phyloP scores from a whole-genome alignment of 2,888 invertebrate species.

The Hipparchia semele region DNA sequence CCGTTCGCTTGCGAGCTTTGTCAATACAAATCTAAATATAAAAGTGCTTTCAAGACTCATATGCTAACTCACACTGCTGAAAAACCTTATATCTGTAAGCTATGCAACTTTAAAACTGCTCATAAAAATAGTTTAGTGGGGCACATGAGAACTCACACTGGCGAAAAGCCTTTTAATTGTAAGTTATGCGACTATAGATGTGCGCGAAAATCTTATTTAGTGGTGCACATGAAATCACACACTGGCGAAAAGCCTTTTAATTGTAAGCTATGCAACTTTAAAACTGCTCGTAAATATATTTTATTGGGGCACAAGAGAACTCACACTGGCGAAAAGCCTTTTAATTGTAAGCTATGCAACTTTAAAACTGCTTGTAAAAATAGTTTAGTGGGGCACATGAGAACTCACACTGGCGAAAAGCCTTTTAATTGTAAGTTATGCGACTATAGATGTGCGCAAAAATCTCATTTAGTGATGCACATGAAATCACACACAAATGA shows the following conservation, averaged over 20 bases:
- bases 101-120: neutral
- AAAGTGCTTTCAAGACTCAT: neutral
- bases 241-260: neutral
- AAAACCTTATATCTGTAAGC: neutral
- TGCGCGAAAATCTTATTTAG: neutral
- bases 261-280: neutral
- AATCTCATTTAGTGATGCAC: no score
- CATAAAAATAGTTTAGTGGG: neutral
- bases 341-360: no score
- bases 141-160: neutral
- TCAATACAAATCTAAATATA: neutral
- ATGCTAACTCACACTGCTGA: neutral
- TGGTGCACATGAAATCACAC: neutral
- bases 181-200: neutral
- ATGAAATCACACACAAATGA: no score
- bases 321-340: neutral
- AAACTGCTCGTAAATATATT: neutral
- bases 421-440: no score
- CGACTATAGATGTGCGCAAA: no score
- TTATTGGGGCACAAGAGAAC: neutral
- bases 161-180: neutral
- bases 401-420: no score
- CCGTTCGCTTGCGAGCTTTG: neutral
- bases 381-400: no score
- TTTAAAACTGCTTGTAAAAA: no score